Evolutionary conservation across 2,797 vertebrate species (phyloP), one percentile per base, ranked within the genome.

Genomic region (Stomatorhinus walkeri): DNA sequence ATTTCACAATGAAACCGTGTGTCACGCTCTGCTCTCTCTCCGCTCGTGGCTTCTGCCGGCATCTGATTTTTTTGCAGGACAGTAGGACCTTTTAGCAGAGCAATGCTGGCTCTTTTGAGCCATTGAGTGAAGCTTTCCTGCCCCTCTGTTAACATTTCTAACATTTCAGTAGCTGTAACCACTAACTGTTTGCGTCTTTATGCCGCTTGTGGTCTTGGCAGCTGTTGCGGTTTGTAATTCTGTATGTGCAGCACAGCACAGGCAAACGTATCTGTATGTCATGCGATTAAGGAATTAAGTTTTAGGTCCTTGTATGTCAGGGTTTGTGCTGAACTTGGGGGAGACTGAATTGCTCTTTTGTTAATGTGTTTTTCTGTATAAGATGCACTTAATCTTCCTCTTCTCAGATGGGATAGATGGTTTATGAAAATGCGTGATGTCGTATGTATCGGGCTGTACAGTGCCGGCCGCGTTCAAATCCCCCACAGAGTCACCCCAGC

Each of bases 191-290:
- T 16, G 4, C 32, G 28, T 32, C 32, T 32, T 22, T 40, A 24
- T 84, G 8, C 81, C 46, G 28, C 19, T 79, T 7, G n/a, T 40
- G 56, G 36, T 54, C 81, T 14, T 8, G 7, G 10, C 28, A 89
- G 22, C 51, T 81, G 9, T 79, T 51, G 46, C 10, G 10, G 16
- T 64, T 24, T 61, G 9, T 43, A 19, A 86, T 83, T 68, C 49
- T 76, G 3, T 90, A 16, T 89, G 28, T 91, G 76, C 49, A 16
- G 12, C 56, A 28, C 5, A 19, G 4, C 7, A 40, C 24, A 59
- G 52, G 28, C 2, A 87, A 59, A 1, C 6, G 28, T 89, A 84
- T 91, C 59, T 59, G 12, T 85, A 22, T 90, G 48, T 91, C 85
- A 92, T 36, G 52, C 12, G 22, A 22, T 85, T 51, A 51, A 51